Evolutionary conservation across 1,140 invertebrate species (phyloP).

Genomic region (Neomicropteryx cornuta): DNA sequence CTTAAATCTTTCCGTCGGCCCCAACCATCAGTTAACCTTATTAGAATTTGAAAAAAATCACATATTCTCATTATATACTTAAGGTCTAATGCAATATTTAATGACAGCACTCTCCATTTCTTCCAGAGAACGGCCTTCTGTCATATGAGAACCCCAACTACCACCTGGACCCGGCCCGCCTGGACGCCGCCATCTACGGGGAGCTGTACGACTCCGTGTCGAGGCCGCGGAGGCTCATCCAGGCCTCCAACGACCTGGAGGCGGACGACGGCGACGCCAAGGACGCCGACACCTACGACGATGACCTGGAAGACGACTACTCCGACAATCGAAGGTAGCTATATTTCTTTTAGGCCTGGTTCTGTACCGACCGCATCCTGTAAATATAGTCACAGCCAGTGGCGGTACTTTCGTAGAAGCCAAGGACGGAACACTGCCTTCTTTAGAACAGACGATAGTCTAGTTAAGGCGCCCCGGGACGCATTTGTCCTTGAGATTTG

Average conservation of each 20-base stretch:
- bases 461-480: too few relatives aligned
- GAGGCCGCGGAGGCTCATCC: conserved; percentile 39
- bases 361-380: too few relatives aligned
- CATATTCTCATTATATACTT: too few relatives aligned
- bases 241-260: conserved; percentile 41
- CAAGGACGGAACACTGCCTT: too few relatives aligned
- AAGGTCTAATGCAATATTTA: too few relatives aligned
- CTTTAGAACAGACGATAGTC: too few relatives aligned
- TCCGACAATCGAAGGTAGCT: conserved; percentile 48
- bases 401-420: too few relatives aligned
- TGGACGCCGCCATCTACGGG: conserved; percentile 70
- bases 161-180: conserved; percentile 60
- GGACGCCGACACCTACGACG: conserved; percentile 35
- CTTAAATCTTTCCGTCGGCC: too few relatives aligned
- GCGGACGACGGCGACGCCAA: conserved; percentile 41
- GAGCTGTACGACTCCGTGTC: conserved; percentile 36
- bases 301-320: conserved; percentile 40
- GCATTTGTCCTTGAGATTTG: too few relatives aligned
- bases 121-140: conserved; percentile 75
- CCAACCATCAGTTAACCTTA: too few relatives aligned
- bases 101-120: conserved; percentile 16
- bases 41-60: too few relatives aligned
- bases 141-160: conserved; percentile 85
- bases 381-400: too few relatives aligned
- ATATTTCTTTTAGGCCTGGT: background rate